Evolutionary conservation across 2,113 vertebrate genomes (phyloP).

Genomic region (Takifugu flavidus): DNA sequence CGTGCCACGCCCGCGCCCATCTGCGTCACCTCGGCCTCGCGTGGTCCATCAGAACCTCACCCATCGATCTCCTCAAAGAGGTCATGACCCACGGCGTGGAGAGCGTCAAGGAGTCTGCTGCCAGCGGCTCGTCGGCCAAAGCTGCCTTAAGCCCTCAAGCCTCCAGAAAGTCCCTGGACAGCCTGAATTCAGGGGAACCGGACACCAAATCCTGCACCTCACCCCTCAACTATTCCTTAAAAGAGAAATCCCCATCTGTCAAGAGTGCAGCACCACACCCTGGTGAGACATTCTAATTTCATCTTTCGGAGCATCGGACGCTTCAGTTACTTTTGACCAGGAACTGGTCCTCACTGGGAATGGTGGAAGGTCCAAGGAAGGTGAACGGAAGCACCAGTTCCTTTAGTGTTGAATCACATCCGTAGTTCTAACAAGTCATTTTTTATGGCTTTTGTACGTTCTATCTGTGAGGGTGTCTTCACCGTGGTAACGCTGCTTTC

Average conservation of each 20-base stretch:
- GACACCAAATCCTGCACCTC: constrained; percentile 41
- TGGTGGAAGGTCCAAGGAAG: too few relatives aligned
- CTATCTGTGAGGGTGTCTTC: too few relatives aligned
- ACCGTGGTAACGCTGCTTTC: too few relatives aligned
- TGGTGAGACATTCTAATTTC: constrained; percentile 27
- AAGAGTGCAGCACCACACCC: constrained; percentile 49
- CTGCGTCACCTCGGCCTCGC: constrained; percentile 87
- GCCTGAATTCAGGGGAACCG: constrained; percentile 16
- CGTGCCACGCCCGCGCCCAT: constrained; percentile 89
- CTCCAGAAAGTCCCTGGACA: constrained; percentile 45
- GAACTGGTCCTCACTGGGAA: too few relatives aligned
- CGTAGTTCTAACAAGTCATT: too few relatives aligned
- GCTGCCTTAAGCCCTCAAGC: constrained; percentile 23
- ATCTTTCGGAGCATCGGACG: neutral
- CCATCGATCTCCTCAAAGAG: constrained; percentile 85
- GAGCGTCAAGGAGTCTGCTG: constrained; percentile 58
- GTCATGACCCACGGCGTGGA: constrained; percentile 81
- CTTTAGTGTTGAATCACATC: too few relatives aligned
- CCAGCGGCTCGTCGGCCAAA: constrained; percentile 48
- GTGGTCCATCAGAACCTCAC: constrained; percentile 85
- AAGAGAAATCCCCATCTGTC: constrained; percentile 46
- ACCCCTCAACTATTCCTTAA: constrained; percentile 67
- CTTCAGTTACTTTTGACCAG: too few relatives aligned
- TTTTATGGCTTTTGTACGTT: too few relatives aligned
- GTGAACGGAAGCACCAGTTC: too few relatives aligned